Conservation (phyloP, 2,113 vertebrate species). For the Pao palembangensis region DNA sequence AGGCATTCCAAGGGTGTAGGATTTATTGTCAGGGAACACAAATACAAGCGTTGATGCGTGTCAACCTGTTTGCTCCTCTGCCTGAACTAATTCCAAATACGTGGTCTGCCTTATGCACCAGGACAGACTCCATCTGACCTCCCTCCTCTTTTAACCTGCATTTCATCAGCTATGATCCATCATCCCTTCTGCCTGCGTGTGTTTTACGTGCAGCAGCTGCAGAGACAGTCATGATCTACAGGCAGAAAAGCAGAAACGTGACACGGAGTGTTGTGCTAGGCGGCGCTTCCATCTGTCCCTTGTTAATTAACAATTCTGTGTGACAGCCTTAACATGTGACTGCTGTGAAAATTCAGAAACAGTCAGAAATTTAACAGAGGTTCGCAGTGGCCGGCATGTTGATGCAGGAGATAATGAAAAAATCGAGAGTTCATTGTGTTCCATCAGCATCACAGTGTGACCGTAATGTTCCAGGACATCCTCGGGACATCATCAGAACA, state of each 20-base stretch:
- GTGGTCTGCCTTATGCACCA: no score
- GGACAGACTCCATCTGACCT: no score
- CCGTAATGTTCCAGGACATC: neutral
- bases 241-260: conserved; percentile 59
- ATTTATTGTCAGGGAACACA: no score
- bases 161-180: no score
- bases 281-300: neutral
- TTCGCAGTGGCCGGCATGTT: neutral
- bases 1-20: no score
- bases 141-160: no score
- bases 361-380: neutral
- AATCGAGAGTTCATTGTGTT: neutral
- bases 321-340: neutral
- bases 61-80: no score
- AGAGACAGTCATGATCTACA: conserved; percentile 50
- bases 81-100: no score
- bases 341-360: neutral
- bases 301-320: neutral
- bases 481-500: neutral
- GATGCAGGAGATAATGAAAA: neutral
- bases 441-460: neutral
- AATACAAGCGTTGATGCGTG: no score
- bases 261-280: conserved; percentile 21
- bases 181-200: conserved; percentile 9
- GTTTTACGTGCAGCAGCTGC: conserved; percentile 22